phyloP scores from a whole-genome alignment of 2,113 vertebrate genomes.

The Empidonax alnorum region DNA sequence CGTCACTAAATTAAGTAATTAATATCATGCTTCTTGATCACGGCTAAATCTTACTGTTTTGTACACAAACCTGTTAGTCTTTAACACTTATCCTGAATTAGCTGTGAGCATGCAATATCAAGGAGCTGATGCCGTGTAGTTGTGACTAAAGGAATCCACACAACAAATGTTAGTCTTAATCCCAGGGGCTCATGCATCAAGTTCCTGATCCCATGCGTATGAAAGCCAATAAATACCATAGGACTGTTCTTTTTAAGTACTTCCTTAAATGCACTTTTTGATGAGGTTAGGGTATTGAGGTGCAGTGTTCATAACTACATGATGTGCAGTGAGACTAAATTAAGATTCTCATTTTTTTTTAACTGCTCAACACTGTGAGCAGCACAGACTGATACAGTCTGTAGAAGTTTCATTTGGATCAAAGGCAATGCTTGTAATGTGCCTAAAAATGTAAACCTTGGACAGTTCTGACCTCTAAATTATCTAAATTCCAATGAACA shows the following conservation, averaged over 20 bases:
- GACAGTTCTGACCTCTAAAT: constrained; percentile 45
- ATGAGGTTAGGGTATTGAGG: not conserved
- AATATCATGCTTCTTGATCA: not conserved
- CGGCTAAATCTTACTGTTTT: not conserved
- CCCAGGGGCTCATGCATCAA: not conserved
- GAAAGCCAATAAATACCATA: not conserved
- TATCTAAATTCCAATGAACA: constrained; percentile 61
- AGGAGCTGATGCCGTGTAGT: not conserved
- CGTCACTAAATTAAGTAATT: not conserved
- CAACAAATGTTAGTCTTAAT: not conserved
- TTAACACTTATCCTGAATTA: not conserved
- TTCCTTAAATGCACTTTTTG: not conserved
- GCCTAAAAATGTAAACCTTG: constrained; percentile 48
- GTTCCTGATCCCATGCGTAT: not conserved
- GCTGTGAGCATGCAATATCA: not conserved
- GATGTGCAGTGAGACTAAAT: not conserved
- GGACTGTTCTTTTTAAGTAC: not conserved
- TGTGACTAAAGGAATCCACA: not conserved
- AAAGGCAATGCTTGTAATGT: not conserved
- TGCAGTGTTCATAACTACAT: not conserved
- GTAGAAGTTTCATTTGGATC: constrained; percentile 1
- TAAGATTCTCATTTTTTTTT: not conserved
- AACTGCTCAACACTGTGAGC: not conserved
- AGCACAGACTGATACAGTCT: not conserved
- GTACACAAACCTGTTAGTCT: not conserved